Percentiles rank a stretch among this genome's conserved stretches.
These are phyloP conservation scores for Ceryle rudis DNA, from an alignment of 2,797 vertebrate genomes.

Conservation along the genomic window DNA sequence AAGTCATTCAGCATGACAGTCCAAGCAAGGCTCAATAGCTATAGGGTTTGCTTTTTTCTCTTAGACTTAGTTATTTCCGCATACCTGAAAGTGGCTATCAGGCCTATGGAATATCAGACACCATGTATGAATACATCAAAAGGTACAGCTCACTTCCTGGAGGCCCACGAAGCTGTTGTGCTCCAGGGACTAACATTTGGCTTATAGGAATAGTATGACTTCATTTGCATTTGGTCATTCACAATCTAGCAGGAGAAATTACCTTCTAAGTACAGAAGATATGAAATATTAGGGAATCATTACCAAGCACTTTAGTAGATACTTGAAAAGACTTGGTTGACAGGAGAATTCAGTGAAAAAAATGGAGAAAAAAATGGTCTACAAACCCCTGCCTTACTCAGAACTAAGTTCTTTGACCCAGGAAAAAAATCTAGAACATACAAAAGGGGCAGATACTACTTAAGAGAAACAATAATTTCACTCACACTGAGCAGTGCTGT, in stretches of 20 bases:
- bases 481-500: background rate
- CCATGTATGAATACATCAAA: background rate
- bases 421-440: background rate
- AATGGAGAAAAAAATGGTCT: background rate
- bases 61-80: background rate
- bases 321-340: background rate
- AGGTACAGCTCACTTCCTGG: background rate
- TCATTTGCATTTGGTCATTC: background rate
- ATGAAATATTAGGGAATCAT: background rate
- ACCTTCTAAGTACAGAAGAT: background rate
- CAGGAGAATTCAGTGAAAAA: background rate
- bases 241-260: background rate
- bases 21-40: background rate
- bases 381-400: background rate
- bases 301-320: background rate
- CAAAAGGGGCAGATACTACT: background rate
- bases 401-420: background rate
- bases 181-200: background rate
- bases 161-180: background rate
- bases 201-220: background rate
- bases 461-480: background rate
- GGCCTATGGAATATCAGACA: background rate
- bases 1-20: background rate
- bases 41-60: background rate
- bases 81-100: background rate